phyloP scores from a whole-genome alignment of 2,888 invertebrate genomes.

The Drosophila gaucha region DNA sequence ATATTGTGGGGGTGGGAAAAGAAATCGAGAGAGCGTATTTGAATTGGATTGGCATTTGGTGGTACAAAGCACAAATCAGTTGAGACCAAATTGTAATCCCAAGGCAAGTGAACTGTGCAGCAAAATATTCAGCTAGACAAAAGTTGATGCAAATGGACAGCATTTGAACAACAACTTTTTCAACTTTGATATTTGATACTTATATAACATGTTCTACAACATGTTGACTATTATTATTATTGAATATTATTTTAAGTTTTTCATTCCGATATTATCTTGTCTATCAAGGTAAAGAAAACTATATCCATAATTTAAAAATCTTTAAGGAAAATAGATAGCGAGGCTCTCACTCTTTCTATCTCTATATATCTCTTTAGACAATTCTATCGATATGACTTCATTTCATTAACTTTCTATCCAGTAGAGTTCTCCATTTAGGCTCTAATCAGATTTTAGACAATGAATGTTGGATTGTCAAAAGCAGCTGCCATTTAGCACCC shows the following conservation, averaged over 20 bases:
- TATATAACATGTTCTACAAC: too few relatives aligned
- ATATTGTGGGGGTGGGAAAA: background rate
- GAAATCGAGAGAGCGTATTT: background rate
- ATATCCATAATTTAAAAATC: too few relatives aligned
- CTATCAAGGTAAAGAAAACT: too few relatives aligned
- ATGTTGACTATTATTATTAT: too few relatives aligned
- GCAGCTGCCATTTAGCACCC: slow-evolving; percentile 7
- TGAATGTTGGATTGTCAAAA: slow-evolving; percentile 20
- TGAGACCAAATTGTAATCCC: background rate
- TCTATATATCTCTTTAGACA: background rate
- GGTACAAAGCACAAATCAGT: slow-evolving; percentile 10
- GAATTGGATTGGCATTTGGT: slow-evolving; percentile 11
- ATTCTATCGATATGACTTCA: background rate
- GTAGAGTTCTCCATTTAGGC: background rate
- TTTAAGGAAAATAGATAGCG: too few relatives aligned
- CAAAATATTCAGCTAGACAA: slow-evolving; percentile 1
- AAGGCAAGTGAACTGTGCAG: slow-evolving; percentile 1
- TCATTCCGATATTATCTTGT: too few relatives aligned
- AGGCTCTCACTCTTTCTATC: background rate
- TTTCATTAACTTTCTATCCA: background rate
- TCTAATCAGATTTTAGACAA: slow-evolving; percentile 9
- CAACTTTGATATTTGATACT: too few relatives aligned
- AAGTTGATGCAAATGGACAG: background rate
- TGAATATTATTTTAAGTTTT: too few relatives aligned
- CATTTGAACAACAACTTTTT: too few relatives aligned